Base-by-base conservation (phyloP, 2,113 vertebrate genomes). In the Mustela lutreola region DNA sequence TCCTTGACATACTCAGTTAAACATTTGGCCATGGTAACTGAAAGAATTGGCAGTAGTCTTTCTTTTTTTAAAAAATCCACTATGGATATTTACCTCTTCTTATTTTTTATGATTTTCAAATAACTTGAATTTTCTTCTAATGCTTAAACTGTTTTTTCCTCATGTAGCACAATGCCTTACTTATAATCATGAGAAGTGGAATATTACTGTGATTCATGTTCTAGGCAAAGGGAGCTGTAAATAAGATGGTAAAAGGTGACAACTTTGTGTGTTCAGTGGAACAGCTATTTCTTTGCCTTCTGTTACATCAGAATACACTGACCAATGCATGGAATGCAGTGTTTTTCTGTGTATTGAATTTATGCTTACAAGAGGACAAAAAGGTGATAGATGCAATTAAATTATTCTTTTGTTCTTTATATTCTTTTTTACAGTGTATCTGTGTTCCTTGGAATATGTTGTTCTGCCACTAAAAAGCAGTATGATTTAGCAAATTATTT, bases 121-220 rank as follows among this genome's bases (percentile, higher is more conserved):
- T 91, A 75, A 65, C 50, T 58, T 83, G 48, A 48, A 39, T 89
- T 95, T 97, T 75, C 88, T 91, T 76, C 87, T 10, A 95, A 33
- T 45, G 42, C n/a, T 45, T 89, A 67, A 92, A 21, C 79, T 80
- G 89, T 95, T 95, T 97, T 97, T 96, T 31, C 21, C 28, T 95
- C 26, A 7, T 82, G 11, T 48, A 96, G 79, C 67, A 97, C 95
- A 97, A 11, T 62, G 70, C 56, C 84, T 91, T 70, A 50, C 92
- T 97, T 98, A 75, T 97, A 50, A 67, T 79, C 92, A 56, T 75
- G 62, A 91, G 58, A 83, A 86, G 78, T 97, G 89, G 92, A 96
- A 92, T 95, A 89, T 86, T 84, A 89, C 95, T 78, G 0, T 92
- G 97, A 97, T 83, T 87, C 94, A 83, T 63, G 16, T 83, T 26